A percentile compares a stretch with the other conserved stretches of the same genome.
Conservation (phyloP, 35 echinoderm and acorn worm genomes). For the Anneissia japonica region DNA sequence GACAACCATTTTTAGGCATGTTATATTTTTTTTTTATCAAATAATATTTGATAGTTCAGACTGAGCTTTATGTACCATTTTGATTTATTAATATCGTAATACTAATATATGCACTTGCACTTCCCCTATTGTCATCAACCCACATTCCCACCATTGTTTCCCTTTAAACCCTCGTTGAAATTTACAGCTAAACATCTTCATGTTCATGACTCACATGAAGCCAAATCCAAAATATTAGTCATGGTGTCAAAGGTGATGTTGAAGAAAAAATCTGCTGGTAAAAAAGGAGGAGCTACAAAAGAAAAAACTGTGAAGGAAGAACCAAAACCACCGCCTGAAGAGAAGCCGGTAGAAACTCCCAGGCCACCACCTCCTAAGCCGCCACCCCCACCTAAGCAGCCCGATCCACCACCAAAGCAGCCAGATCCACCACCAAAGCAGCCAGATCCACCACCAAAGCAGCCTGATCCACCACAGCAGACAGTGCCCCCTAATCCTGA, state of each 20-base stretch:
- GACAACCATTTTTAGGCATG: too few relatives aligned
- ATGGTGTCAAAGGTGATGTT: background rate
- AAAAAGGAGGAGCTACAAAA: too few relatives aligned
- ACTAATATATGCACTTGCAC: background rate
- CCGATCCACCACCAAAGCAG: background rate
- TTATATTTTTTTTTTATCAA: too few relatives aligned
- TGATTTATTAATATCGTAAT: background rate
- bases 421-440: background rate
- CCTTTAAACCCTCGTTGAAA: background rate
- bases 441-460: background rate
- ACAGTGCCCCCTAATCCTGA: too few relatives aligned
- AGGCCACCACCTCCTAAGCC: background rate
- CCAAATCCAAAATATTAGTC: background rate
- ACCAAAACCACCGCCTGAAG: too few relatives aligned
- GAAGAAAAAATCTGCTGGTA: background rate
- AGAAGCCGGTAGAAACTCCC: too few relatives aligned
- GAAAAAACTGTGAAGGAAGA: too few relatives aligned
- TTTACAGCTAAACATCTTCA: background rate
- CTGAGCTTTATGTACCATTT: too few relatives aligned
- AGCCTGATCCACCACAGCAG: background rate
- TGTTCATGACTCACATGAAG: background rate
- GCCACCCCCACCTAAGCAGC: background rate
- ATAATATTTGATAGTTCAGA: too few relatives aligned
- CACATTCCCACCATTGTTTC: background rate
- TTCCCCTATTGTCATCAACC: background rate